Percentiles rank a stretch among this genome's conserved stretches.
Evolutionary conservation across 2,113 vertebrate genomes (phyloP).

Genomic region (Tetrax tetrax): DNA sequence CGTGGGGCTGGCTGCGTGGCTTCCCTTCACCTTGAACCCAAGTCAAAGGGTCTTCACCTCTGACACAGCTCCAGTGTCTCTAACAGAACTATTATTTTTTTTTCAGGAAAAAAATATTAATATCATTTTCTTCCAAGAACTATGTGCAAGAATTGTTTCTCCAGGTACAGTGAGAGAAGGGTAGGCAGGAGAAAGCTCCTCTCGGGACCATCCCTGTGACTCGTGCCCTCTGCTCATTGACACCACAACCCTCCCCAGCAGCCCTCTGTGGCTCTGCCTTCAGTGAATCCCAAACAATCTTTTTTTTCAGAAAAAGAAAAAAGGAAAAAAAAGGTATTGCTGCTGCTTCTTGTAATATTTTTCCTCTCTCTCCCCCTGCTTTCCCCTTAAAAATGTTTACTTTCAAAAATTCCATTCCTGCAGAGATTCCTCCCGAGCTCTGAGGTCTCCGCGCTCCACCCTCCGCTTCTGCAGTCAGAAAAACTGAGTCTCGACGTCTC

Average conservation of each 20-base stretch:
- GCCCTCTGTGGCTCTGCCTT: constrained; percentile 27
- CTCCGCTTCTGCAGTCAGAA: constrained; percentile 54
- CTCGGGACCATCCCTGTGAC: background rate
- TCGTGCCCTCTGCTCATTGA: background rate
- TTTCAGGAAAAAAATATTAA: background rate
- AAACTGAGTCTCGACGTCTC: constrained; percentile 50
- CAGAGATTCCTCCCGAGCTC: constrained; percentile 56
- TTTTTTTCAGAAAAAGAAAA: constrained; percentile 22
- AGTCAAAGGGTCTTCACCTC: background rate
- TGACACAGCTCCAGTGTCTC: background rate
- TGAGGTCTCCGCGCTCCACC: constrained; percentile 53
- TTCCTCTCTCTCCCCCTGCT: background rate
- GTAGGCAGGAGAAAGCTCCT: constrained; percentile 9
- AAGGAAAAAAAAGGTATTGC: constrained; percentile 60
- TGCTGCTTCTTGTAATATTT: constrained; percentile 57
- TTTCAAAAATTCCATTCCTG: constrained; percentile 66
- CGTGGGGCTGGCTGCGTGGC: background rate
- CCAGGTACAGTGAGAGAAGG: constrained; percentile 38
- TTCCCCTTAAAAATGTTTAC: constrained; percentile 62
- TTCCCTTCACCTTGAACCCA: background rate
- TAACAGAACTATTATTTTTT: background rate
- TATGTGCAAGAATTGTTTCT: constrained; percentile 38
- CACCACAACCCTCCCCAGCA: background rate
- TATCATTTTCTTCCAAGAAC: background rate
- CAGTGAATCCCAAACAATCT: constrained; percentile 15